Base-by-base conservation (phyloP, 1,140 invertebrate species). In the Chrysoperla carnea region DNA sequence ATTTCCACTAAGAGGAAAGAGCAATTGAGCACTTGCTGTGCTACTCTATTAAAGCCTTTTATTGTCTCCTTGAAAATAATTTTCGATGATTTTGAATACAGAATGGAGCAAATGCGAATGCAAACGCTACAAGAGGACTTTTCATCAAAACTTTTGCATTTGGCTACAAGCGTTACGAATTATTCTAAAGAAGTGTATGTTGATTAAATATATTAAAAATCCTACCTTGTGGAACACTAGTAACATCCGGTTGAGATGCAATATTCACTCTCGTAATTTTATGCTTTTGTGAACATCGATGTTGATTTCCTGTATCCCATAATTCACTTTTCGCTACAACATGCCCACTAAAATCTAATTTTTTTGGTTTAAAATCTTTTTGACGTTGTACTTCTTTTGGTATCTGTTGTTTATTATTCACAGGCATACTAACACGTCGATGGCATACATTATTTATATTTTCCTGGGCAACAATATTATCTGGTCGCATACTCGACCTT, bases 311-410 rank as follows among this genome's bases (percentile, higher is more conserved):
- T 3, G 57, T 61, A 43, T 61, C 56, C 59, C 59, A 61, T 5
- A 61, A 46, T 44, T 61, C 59, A 44, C 57, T 59, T 41, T 61
- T 61, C 1, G 57, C 50, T 8, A 61, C 59, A 6, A 61, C 52
- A 45, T 61, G 59, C 2, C 55, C 57, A 1, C 59, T 55, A 41
- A 52, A 55, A 7, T 58, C 56, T 3, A 44, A 42, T 46, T 55
- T 59, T 12, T 33, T 33, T 12, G 8, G 8, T 12, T 33, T 33
- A 5, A 23, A 23, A 3, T 23, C 17, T 23, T 23, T 23, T 23
- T 23, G 17, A 39, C 53, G 53, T 43, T 59, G 57, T 2, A 53
- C 55, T 5, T 44, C 28, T 33, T 29, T n/a, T 17, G 28, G 13
- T 42, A 5, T 50, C 52, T 28, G 36, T 44, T 40, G 49, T 12